Conservation (phyloP, 1,140 invertebrate species). For the Temnothorax longispinosus region DNA sequence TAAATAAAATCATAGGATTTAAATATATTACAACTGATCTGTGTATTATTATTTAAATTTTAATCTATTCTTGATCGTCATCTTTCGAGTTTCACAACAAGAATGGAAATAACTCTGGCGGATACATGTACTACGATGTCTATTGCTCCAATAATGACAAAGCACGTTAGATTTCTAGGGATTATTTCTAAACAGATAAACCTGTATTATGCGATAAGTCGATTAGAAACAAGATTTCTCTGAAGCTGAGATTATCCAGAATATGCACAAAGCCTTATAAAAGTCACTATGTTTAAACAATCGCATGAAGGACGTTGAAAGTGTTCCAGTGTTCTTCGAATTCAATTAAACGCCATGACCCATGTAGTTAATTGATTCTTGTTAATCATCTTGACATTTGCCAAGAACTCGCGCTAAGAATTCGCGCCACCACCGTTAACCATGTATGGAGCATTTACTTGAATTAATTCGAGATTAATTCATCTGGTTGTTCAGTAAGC, state of each 20-base stretch:
- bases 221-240: not conserved
- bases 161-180: not conserved
- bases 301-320: conserved; percentile 13
- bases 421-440: not conserved
- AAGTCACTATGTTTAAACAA: not conserved
- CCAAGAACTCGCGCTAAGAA: not conserved
- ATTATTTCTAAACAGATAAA: conserved; percentile 2
- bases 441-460: conserved; percentile 3
- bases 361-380: conserved; percentile 1
- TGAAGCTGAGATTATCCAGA: not conserved
- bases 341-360: not conserved
- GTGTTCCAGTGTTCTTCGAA: conserved; percentile 14
- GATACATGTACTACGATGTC: not conserved
- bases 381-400: not conserved
- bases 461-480: conserved; percentile 39
- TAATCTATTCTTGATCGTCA: not conserved
- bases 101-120: not conserved
- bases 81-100: not conserved
- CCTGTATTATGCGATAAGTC: not conserved
- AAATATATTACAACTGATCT: not conserved
- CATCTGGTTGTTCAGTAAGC: not conserved
- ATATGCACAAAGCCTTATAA: not conserved
- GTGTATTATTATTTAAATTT: conserved; percentile 16
- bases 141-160: conserved; percentile 19
- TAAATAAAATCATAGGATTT: not conserved